Evolutionary conservation across 2,113 vertebrate species (phyloP).

Genomic region (Eira barbara): DNA sequence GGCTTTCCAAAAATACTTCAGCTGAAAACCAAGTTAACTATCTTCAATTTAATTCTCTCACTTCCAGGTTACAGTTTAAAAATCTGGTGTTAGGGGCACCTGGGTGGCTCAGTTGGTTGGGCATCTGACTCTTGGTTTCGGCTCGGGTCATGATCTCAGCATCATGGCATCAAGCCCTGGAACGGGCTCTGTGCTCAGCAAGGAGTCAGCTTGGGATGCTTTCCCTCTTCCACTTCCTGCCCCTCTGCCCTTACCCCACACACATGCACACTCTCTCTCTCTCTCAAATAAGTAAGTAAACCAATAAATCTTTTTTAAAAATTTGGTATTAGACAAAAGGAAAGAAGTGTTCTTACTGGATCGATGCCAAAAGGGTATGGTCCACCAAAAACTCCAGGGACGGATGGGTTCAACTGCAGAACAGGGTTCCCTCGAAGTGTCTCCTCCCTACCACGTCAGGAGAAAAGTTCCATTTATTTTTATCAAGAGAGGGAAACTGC

Average conservation of each 20-base stretch:
- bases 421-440: slow-evolving; percentile 83
- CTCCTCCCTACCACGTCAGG: slow-evolving; percentile 77
- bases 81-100: background rate
- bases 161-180: background rate
- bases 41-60: slow-evolving; percentile 1
- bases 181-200: background rate
- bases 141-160: background rate
- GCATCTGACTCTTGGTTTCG: background rate
- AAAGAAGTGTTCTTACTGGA: slow-evolving; percentile 85
- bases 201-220: background rate
- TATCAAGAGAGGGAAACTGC: background rate
- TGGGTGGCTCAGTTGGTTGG: background rate
- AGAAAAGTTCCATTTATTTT: slow-evolving; percentile 42
- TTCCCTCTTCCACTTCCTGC: background rate
- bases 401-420: slow-evolving; percentile 91
- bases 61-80: background rate
- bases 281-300: background rate
- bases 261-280: background rate
- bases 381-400: slow-evolving; percentile 92
- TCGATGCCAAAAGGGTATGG: slow-evolving; percentile 98
- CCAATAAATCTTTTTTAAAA: background rate
- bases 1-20: background rate
- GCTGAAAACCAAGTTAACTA: background rate
- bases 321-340: background rate
- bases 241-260: background rate